These are phyloP conservation scores for Timandra comae DNA, from an alignment of 2,888 invertebrate genomes.

Conservation along the genomic window DNA sequence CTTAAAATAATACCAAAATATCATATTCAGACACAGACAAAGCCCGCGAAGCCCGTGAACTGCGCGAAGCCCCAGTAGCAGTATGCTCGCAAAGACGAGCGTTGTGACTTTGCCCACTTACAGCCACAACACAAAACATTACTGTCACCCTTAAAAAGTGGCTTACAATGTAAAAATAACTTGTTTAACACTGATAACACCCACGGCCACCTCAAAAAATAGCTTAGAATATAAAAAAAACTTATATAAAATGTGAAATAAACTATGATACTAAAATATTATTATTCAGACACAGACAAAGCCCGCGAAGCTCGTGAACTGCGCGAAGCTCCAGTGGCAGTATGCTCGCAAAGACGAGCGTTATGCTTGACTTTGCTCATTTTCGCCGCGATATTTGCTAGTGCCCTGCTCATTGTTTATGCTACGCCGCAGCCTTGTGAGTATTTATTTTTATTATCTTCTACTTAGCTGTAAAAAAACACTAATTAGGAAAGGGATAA, in stretches of 20 bases:
- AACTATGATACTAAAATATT: too few species aligned
- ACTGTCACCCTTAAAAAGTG: too few species aligned
- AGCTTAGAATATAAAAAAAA: too few species aligned
- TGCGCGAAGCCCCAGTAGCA: conserved; percentile 80
- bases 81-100: conserved; percentile 93
- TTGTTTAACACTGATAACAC: too few species aligned
- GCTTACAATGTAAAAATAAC: too few species aligned
- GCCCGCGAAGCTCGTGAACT: conserved; percentile 60
- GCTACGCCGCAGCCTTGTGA: conserved; percentile 91
- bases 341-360: conserved; percentile 91
- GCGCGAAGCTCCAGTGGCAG: conserved; percentile 82
- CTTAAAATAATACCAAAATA: too few species aligned
- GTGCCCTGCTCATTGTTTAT: conserved; percentile 92
- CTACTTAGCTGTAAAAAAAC: too few species aligned
- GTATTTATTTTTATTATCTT: too few species aligned
- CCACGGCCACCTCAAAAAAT: too few species aligned
- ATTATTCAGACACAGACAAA: conserved; percentile 61
- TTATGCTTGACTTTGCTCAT: conserved; percentile 87
- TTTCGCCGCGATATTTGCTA: conserved; percentile 86
- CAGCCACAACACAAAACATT: too few species aligned
- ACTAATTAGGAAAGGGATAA: too few species aligned
- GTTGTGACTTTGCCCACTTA: conserved; percentile 85
- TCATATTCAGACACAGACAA: conserved; percentile 63
- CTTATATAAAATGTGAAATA: too few species aligned
- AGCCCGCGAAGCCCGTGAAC: conserved; percentile 58